phyloP scores from a whole-genome alignment of 2,888 invertebrate species.

The Prenolepis imparis region DNA sequence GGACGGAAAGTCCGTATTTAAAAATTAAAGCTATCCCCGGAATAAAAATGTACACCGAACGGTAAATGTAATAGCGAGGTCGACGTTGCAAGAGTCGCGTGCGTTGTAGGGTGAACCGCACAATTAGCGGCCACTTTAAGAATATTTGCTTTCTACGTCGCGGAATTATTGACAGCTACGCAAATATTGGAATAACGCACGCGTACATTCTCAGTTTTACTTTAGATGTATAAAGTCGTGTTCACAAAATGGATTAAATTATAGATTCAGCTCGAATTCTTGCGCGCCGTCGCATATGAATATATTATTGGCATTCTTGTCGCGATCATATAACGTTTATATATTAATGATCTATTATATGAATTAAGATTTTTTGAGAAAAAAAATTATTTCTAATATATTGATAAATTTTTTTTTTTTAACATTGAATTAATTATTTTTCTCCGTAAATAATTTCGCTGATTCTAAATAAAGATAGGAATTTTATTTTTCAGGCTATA shows the following conservation, averaged over 20 bases:
- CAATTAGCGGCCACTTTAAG: conserved; percentile 10
- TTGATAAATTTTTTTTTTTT: no score
- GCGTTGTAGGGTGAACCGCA: conserved; percentile 8
- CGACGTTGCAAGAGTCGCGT: background rate
- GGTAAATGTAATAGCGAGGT: background rate
- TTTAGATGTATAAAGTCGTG: conserved; percentile 53
- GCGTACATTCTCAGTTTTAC: conserved; percentile 46
- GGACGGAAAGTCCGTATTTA: conserved; percentile 32
- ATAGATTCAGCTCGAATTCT: conserved; percentile 64
- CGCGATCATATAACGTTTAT: background rate
- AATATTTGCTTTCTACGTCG: background rate
- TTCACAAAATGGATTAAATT: conserved; percentile 63
- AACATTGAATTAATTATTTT: background rate
- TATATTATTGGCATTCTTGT: background rate
- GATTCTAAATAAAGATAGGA: background rate
- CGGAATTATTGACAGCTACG: background rate
- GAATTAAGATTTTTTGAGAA: no score
- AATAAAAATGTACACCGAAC: conserved; percentile 27
- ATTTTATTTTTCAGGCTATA: background rate
- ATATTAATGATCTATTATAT: no score
- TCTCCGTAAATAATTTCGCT: background rate
- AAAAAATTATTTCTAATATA: background rate
- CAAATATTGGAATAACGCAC: conserved; percentile 8
- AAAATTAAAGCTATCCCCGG: conserved; percentile 38
- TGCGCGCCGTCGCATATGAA: background rate